Base-by-base conservation (phyloP, 1,140 invertebrate species). In the Hypothenemus hampei region DNA sequence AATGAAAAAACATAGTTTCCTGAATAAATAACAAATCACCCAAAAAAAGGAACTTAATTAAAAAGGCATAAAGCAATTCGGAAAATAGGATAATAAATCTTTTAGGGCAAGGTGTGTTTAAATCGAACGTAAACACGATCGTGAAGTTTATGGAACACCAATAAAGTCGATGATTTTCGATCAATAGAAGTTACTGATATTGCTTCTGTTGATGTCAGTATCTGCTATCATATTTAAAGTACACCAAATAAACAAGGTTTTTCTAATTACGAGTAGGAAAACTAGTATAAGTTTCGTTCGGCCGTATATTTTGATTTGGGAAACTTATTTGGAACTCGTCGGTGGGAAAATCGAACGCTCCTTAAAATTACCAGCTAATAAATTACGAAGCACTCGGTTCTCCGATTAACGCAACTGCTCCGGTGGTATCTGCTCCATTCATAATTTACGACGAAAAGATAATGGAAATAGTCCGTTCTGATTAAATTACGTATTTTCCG, bases 341-440 rank as follows among this genome's bases (percentile, higher is more conserved):
- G 61, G 49, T 62, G 58, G 61, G 65, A 64, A 63, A 66, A 65
- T 63, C 61, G 66, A 68, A 63, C 64, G 63, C 62, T 66, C 66
- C 66, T 68, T 65, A 66, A 64, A 67, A 68, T 66, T 68, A 68
- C 66, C 63, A 63, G 66, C 60, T 65, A 65, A 68, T 68, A 68
- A 68, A 68, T 68, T 66, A 68, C 60, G 43, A 50, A 57, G 47
- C 35, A 60, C 57, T 62, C 58, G 57, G 50, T 44, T 57, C 49
- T 57, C 57, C 64, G 62, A 67, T 65, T 64, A 65, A 61, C 59
- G 62, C 61, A 46, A 58, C 53, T 52, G 52, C 53, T 57, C 48
- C 45, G 45, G 29, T 59, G 45, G 29, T 59, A 48, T 52, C 57
- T 51, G 47, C 31, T 22, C 36, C 31, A 23, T 48, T 24, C 52